Evolutionary conservation across 2,888 invertebrate species (phyloP), one percentile per base, ranked within the genome.

Genomic region (Noctua janthe): DNA sequence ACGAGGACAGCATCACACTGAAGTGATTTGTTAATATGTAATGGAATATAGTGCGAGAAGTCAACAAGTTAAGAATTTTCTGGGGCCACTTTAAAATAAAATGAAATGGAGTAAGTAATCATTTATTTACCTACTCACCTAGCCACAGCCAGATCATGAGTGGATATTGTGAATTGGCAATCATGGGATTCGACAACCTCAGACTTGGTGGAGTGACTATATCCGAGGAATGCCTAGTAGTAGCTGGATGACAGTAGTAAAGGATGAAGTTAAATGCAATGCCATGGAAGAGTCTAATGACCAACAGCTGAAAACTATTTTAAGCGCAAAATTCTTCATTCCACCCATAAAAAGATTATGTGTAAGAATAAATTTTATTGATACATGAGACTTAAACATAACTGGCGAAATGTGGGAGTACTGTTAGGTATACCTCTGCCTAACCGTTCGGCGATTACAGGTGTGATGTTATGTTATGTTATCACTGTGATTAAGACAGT

Each of bases 11-110:
- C 49, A 39, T 64, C n/a, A 70, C 15, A 64, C 23, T 82, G 64
- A 75, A 75, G 74, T 69, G 82, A 84, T 86, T 86, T 82, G 66
- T 86, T 82, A 82, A 82, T 79, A 74, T 56, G 35, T 79, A 76
- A 85, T 82, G 75, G 35, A 59, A 75, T 67, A 13, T 69, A 67
- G 62, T 49, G 66, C 2, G 56, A 76, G 23, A 64, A 35, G 69
- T 51, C 80, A 62, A 71, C 71, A 59, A 82, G 47, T 49, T 56
- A 72, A 43, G 13, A 43, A 67, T 4, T 39, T 69, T 54, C 6
- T 3, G 2, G 10, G 23, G 10, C 10, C 4, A 29, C 7, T 54
- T 54, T 47, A 20, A 15, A 59, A 23, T 56, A 3, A 59, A 59
- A 29, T 29, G 0, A 43, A 35, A 64, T 64, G 17, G 1, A 17